Evolutionary conservation across 2,113 vertebrate genomes (phyloP), one percentile per base, ranked within the genome.

Genomic region (Callocephalon fimbriatum): DNA sequence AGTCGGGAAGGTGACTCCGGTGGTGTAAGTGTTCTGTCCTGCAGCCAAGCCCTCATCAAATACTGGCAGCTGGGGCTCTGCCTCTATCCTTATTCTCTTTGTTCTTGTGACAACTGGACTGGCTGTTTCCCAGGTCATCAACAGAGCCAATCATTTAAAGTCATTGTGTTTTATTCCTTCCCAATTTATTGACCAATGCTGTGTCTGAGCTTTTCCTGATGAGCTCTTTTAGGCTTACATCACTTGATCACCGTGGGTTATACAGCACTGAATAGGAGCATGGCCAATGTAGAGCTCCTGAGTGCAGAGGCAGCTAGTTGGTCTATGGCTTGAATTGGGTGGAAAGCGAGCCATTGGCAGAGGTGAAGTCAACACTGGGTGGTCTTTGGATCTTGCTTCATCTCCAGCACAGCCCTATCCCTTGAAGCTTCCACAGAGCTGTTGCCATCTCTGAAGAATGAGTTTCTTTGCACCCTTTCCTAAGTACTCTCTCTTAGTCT

Each of bases 171-270:
- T 91, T 84, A 40, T 75, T 75, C n/a, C 73, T 61, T 78, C 51
- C 4, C 42, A 85, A 45, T 66, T 56, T 74, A 35, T 40, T 68
- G 45, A 18, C 32, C 53, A 38, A 15, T 47, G 23, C 26, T 63
- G n/a, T 17, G 37, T 58, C 45, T 44, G 29, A 27, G 25, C 12
- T 65, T 88, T 63, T 67, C 56, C 59, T 72, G 44, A 21, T 42
- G 66, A 83, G 27, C 20, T 31, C 3, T 61, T 90, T 45, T 15
- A 78, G 40, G 16, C 38, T 88, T 29, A 2, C 10, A 19, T 21
- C 68, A 12, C 37, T 72, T 42, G 23, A 32, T 29, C 32, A 38
- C 20, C 0, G 0, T 25, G 40, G 14, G 22, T 59, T 63, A 8
- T 27, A 53, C 19, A 48, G 10, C 7, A 22, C 0, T 17, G 18